A percentile compares a stretch with the other conserved stretches of the same genome.
These are phyloP conservation scores for Peromyscus californicus DNA, from an alignment of 2,113 vertebrate genomes.

Conservation along the genomic window DNA sequence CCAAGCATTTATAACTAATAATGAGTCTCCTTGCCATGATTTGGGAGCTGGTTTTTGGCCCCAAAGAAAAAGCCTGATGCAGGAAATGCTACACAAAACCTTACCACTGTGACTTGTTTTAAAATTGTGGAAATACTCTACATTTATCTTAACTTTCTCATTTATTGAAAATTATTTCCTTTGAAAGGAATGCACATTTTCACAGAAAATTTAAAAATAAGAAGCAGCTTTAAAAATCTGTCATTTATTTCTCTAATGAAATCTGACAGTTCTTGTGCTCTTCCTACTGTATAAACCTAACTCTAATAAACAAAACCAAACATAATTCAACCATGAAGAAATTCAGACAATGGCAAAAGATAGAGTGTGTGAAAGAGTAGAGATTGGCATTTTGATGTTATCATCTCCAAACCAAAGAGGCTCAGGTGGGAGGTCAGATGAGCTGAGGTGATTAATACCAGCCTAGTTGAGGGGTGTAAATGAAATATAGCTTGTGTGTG, in stretches of 20 bases:
- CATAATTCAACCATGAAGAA: neutral
- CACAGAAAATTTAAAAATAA: conserved; percentile 75
- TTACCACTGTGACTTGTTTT: conserved; percentile 78
- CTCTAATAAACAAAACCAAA: neutral
- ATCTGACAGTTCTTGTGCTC: conserved; percentile 16
- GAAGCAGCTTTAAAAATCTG: conserved; percentile 71
- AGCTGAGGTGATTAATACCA: neutral
- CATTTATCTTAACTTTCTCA: conserved; percentile 75
- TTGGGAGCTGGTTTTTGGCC: too few species aligned
- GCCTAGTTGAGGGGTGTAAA: rapidly evolving
- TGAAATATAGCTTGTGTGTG: neutral
- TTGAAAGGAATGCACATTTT: conserved; percentile 65
- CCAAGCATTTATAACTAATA: too few species aligned
- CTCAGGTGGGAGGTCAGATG: neutral
- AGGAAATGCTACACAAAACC: conserved; percentile 73
- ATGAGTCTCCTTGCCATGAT: too few species aligned
- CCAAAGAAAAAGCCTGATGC: too few species aligned
- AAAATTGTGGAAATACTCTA: conserved; percentile 74
- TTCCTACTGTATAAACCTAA: neutral
- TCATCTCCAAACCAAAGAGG: rapidly evolving
- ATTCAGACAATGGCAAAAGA: neutral
- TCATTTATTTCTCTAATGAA: conserved; percentile 51
- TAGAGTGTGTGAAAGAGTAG: neutral
- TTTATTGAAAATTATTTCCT: conserved; percentile 65
- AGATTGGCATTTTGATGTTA: too few species aligned